Percentiles rank a stretch among this genome's conserved stretches.
These are phyloP conservation scores for Drosophila ambigua DNA, from an alignment of 1,140 invertebrate species.

Conservation along the genomic window DNA sequence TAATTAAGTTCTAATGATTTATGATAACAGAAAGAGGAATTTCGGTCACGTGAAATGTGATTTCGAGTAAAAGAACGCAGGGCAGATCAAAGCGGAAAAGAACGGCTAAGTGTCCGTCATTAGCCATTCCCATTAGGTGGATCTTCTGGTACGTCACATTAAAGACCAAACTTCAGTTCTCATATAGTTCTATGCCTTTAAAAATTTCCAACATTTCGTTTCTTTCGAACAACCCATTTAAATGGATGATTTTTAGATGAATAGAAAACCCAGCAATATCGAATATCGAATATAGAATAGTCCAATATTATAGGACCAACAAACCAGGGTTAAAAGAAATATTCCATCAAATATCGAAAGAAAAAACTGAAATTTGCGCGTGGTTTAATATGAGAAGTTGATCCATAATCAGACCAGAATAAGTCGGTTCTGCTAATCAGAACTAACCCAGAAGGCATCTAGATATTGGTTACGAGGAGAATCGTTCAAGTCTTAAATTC, in stretches of 20 bases:
- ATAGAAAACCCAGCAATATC: no score
- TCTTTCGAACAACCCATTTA: no score
- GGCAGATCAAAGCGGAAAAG: slow-evolving; percentile 22
- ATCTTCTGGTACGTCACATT: slow-evolving; percentile 5
- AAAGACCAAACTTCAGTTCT: neutral
- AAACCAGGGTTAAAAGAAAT: neutral
- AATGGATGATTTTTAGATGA: no score
- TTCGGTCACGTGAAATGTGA: neutral
- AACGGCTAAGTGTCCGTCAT: slow-evolving; percentile 20
- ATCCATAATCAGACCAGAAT: neutral
- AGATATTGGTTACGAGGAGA: no score
- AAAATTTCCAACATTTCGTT: no score
- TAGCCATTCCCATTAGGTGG: no score
- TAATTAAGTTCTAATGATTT: slow-evolving; percentile 70
- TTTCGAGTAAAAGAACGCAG: slow-evolving; percentile 4
- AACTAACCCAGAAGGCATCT: no score
- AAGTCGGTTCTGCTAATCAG: neutral
- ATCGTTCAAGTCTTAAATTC: no score
- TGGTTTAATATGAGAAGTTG: neutral
- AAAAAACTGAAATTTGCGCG: neutral
- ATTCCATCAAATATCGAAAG: neutral
- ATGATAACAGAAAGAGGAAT: slow-evolving; percentile 51
- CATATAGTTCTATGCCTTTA: no score
- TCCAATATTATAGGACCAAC: no score
- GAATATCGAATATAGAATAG: no score